These are phyloP conservation scores for Parthenolecanium corni DNA, from an alignment of 2,888 invertebrate species.

Conservation along the genomic window DNA sequence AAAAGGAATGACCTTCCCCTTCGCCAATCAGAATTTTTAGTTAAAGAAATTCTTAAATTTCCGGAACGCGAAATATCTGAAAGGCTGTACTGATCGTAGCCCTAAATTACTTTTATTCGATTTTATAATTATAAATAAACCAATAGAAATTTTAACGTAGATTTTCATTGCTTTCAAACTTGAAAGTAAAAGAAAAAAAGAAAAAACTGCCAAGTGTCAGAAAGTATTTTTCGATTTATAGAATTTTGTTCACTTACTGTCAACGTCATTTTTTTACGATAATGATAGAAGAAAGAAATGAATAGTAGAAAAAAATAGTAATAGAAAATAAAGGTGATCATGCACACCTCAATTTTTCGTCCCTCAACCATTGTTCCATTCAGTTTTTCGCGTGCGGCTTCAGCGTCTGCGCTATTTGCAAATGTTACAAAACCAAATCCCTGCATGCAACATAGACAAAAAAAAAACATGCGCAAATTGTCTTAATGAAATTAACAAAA, in stretches of 20 bases:
- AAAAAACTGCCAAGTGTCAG: neutral
- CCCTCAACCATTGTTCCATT: slow-evolving; percentile 99
- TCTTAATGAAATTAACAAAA: slow-evolving; percentile 35
- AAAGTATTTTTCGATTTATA: too few relatives aligned
- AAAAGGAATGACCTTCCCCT: too few relatives aligned
- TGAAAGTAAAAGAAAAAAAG: neutral
- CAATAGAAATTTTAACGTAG: too few relatives aligned
- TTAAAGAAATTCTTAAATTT: too few relatives aligned
- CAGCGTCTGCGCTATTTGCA: slow-evolving; percentile 99
- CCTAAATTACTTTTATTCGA: too few relatives aligned
- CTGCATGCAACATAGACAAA: slow-evolving; percentile 97
- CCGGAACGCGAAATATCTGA: too few relatives aligned
- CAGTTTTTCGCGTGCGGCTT: slow-evolving; percentile 99
- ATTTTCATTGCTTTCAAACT: too few relatives aligned
- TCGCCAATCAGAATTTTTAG: too few relatives aligned
- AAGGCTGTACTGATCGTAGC: too few relatives aligned
- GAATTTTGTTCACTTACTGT: too few relatives aligned
- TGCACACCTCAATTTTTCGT: slow-evolving; percentile 99
- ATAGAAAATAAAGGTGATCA: slow-evolving; percentile 42
- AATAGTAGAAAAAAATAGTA: slow-evolving; percentile 17
- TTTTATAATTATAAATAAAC: too few relatives aligned
- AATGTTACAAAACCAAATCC: slow-evolving; percentile 99
- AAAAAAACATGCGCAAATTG: slow-evolving; percentile 39
- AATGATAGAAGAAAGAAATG: slow-evolving; percentile 13
- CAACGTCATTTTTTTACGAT: too few relatives aligned